Evolutionary conservation across 2,113 vertebrate species (phyloP).

Genomic region (Gopherus flavomarginatus): DNA sequence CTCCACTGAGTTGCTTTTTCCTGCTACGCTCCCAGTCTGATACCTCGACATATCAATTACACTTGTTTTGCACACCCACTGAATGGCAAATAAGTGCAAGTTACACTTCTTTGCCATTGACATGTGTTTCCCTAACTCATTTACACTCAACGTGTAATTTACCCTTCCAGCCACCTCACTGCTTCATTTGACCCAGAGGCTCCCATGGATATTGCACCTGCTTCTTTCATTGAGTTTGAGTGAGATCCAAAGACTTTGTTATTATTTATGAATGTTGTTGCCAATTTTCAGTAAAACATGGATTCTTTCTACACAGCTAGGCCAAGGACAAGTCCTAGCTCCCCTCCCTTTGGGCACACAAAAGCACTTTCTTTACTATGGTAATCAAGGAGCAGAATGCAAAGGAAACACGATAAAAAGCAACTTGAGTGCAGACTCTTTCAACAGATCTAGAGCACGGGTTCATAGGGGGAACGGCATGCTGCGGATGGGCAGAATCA

Average conservation of each 20-base stretch:
- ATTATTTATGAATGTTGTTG: background rate
- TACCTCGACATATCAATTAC: background rate
- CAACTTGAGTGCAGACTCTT: background rate
- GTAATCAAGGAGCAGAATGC: constrained; percentile 5
- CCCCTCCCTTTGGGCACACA: background rate
- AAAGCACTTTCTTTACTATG: background rate
- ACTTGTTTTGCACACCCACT: background rate
- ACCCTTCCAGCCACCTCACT: background rate
- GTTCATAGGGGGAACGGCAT: constrained; percentile 6
- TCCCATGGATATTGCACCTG: background rate
- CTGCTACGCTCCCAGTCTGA: background rate
- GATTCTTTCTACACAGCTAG: background rate
- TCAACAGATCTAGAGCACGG: constrained; percentile 5
- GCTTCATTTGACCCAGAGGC: fast-evolving
- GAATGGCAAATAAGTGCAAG: background rate
- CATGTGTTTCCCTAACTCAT: background rate
- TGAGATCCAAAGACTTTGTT: fast-evolving
- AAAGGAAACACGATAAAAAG: constrained; percentile 24
- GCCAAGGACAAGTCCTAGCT: background rate
- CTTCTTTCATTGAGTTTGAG: background rate
- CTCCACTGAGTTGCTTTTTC: background rate
- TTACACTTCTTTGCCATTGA: background rate
- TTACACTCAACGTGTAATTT: background rate
- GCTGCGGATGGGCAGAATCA: constrained; percentile 3
- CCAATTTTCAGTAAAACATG: background rate